These are phyloP conservation scores for Choreutis nemorana DNA, from an alignment of 2,888 invertebrate genomes.

Conservation along the genomic window DNA sequence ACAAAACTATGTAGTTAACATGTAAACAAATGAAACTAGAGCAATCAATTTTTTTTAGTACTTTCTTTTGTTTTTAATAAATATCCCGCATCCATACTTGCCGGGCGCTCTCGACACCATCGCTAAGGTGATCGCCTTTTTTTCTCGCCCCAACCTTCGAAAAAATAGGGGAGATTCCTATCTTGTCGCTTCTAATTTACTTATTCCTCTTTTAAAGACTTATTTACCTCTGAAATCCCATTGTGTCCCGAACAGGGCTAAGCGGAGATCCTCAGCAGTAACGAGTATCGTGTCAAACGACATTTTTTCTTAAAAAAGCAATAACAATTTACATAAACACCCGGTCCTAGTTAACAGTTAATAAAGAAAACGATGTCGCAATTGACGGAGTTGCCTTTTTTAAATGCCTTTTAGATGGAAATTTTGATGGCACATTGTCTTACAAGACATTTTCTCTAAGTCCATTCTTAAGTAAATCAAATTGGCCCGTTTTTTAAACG, in stretches of 20 bases:
- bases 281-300: constrained; percentile 59
- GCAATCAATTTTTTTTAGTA: too few species aligned
- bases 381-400: constrained; percentile 47
- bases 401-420: constrained; percentile 56
- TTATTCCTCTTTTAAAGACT: constrained; percentile 78
- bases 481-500: constrained; percentile 17
- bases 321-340: constrained; percentile 67
- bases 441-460: constrained; percentile 32
- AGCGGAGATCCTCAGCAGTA: constrained; percentile 42
- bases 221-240: constrained; percentile 74
- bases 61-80: too few species aligned
- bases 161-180: constrained; percentile 77
- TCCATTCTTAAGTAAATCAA: constrained; percentile 18
- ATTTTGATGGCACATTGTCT: constrained; percentile 53
- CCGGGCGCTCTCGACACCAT: constrained; percentile 20
- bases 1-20: too few species aligned
- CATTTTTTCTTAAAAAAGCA: constrained; percentile 61
- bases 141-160: constrained; percentile 52
- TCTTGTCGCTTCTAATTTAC: constrained; percentile 82
- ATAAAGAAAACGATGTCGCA: constrained; percentile 61
- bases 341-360: constrained; percentile 64
- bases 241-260: constrained; percentile 53
- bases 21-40: too few species aligned
- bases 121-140: constrained; percentile 59
- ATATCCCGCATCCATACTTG: constrained; percentile 25